Conservation (phyloP, 2,113 vertebrate species). For the Origma solitaria region DNA sequence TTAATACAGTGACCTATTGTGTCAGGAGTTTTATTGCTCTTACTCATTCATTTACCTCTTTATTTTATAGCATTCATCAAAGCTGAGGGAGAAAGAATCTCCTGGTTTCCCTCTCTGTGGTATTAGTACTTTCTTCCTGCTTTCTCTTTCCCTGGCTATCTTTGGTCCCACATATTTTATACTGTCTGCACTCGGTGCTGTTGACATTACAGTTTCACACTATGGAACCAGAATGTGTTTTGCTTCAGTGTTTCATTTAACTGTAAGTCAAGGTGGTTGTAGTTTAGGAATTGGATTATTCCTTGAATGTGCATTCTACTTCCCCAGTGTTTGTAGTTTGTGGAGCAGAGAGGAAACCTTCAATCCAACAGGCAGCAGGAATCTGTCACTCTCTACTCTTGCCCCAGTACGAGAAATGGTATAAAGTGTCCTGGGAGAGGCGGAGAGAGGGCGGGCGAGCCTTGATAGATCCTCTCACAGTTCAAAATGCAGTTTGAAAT, state of each 20-base stretch:
- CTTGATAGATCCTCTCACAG: not conserved
- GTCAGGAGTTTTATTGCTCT: not conserved
- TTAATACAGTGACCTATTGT: not conserved
- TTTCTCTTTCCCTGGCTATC: not conserved
- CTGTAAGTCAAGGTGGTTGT: not conserved
- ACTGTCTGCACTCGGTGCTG: not conserved
- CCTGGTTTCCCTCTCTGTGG: not conserved
- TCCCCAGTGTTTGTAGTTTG: not conserved
- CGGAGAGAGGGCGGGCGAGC: not conserved
- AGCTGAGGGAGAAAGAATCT: not conserved
- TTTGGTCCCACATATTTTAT: not conserved
- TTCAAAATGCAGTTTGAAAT: conserved; percentile 2
- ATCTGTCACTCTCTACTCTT: not conserved
- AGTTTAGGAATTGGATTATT: not conserved
- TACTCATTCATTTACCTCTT: not conserved
- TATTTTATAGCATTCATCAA: not conserved
- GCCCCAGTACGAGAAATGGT: not conserved
- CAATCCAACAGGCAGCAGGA: not conserved
- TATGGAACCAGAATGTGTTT: not conserved
- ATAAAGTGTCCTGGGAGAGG: not conserved
- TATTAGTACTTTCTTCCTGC: not conserved
- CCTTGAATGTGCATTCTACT: not conserved
- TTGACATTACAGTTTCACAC: not conserved
- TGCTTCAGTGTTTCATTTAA: not conserved
- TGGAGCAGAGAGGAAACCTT: not conserved